Conservation (phyloP, 2,888 invertebrate genomes). For the Ecliptopera silaceata region DNA sequence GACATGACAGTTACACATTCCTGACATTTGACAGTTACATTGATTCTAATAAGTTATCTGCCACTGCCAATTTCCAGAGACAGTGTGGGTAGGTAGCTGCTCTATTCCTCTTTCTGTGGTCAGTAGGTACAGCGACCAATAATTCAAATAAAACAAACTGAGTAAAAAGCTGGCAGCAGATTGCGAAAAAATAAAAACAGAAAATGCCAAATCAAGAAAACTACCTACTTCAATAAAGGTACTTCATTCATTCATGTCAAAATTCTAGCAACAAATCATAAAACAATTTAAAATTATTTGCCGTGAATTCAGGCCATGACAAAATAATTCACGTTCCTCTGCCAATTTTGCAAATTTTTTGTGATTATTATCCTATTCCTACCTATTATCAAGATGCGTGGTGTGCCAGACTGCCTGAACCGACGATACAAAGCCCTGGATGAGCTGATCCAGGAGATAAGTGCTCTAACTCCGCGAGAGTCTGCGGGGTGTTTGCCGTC, state of each 20-base stretch:
- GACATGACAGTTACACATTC: too few species aligned
- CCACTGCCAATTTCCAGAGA: too few species aligned
- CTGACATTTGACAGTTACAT: too few species aligned
- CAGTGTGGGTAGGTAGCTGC: too few species aligned
- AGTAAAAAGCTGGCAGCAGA: too few species aligned
- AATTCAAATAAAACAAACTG: too few species aligned
- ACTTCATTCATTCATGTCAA: constrained; percentile 26
- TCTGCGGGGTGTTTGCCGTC: constrained; percentile 20
- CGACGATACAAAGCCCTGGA: constrained; percentile 62
- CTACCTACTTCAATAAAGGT: too few species aligned
- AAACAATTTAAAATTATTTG: constrained; percentile 33
- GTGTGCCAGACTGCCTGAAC: constrained; percentile 60
- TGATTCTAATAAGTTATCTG: too few species aligned
- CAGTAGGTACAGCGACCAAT: too few species aligned
- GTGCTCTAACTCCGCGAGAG: constrained; percentile 15
- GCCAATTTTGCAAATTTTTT: constrained; percentile 1
- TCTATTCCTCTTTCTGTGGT: too few species aligned
- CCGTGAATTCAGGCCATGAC: constrained; percentile 43
- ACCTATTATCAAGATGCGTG: constrained; percentile 47
- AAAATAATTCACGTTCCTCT: constrained; percentile 13
- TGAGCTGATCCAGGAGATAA: constrained; percentile 57
- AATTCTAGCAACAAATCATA: constrained; percentile 30
- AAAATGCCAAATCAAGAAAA: too few species aligned
- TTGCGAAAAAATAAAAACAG: too few species aligned
- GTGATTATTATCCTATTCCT: background rate